Conservation (phyloP, 2,113 vertebrate species). For the Heterotilapia buettikoferi region DNA sequence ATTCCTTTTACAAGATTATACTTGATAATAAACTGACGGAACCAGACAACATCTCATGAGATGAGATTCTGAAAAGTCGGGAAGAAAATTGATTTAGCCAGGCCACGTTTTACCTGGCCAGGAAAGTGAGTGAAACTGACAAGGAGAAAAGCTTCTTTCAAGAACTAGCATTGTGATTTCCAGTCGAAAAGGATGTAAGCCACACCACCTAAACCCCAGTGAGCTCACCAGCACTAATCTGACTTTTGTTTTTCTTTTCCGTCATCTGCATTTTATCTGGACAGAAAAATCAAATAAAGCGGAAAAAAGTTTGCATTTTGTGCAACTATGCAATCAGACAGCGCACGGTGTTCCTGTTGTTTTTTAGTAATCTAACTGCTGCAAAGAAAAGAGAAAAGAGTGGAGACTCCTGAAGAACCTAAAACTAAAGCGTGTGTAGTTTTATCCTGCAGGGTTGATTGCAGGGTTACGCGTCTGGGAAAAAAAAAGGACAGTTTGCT, state of each 20-base stretch:
- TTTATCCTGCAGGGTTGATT: not conserved
- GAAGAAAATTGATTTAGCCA: not conserved
- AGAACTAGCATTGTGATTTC: not conserved
- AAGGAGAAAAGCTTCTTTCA: not conserved
- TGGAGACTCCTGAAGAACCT: not conserved
- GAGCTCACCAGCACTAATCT: not conserved
- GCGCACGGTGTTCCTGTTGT: rapidly evolving
- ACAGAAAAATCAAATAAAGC: not conserved
- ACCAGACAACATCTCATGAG: not conserved
- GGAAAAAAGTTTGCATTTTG: not conserved
- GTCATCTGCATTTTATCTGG: not conserved
- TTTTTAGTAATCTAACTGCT: not conserved
- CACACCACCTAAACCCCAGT: not conserved
- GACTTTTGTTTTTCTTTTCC: not conserved
- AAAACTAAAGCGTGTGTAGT: not conserved
- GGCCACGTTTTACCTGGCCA: not conserved
- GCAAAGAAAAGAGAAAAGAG: not conserved
- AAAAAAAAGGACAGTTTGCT: not conserved
- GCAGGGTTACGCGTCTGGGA: not conserved
- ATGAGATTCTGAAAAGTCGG: not conserved
- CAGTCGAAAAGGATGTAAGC: not conserved
- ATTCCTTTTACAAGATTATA: not conserved
- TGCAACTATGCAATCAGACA: not conserved
- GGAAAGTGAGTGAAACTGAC: not conserved
- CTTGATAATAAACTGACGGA: not conserved